Percentiles rank a stretch among this genome's conserved stretches.
Conservation (phyloP, 2,113 vertebrate species). For the Pantherophis guttatus region DNA sequence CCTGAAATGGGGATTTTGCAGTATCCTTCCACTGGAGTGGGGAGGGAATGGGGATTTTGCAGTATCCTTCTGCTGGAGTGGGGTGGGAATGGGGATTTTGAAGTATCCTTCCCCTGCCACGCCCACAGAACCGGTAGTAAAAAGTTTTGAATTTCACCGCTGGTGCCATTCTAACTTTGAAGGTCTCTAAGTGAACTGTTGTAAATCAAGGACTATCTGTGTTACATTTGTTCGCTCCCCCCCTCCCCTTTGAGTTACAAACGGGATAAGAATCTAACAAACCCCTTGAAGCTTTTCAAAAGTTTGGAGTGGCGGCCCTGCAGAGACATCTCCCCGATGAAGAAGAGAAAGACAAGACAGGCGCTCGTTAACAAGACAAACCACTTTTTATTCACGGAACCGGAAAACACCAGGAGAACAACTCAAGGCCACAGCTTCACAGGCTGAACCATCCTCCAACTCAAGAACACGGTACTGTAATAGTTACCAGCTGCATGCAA, state of each 20-base stretch:
- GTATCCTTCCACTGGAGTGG: no score
- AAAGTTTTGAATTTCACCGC: no score
- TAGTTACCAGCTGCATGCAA: conserved; percentile 1
- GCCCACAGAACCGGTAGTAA: no score
- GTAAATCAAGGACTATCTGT: no score
- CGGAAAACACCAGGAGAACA: neutral
- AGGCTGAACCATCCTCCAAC: neutral
- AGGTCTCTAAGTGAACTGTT: no score
- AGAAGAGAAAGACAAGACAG: neutral
- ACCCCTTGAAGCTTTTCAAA: neutral
- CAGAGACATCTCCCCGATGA: neutral
- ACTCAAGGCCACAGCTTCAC: neutral
- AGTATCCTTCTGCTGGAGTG: no score
- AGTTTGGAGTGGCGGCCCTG: neutral
- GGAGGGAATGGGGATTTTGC: no score
- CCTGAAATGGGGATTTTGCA: no score
- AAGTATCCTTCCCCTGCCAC: no score
- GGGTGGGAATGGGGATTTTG: no score
- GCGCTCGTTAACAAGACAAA: conserved; percentile 4
- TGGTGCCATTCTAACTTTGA: no score
- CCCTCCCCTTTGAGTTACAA: neutral
- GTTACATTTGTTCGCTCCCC: neutral
- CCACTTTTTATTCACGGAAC: neutral
- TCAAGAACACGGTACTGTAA: neutral
- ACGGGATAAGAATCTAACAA: neutral